A percentile compares a stretch with the other conserved stretches of the same genome.
Evolutionary conservation across 2,113 vertebrate genomes (phyloP).

Genomic region (Sus scrofa): DNA sequence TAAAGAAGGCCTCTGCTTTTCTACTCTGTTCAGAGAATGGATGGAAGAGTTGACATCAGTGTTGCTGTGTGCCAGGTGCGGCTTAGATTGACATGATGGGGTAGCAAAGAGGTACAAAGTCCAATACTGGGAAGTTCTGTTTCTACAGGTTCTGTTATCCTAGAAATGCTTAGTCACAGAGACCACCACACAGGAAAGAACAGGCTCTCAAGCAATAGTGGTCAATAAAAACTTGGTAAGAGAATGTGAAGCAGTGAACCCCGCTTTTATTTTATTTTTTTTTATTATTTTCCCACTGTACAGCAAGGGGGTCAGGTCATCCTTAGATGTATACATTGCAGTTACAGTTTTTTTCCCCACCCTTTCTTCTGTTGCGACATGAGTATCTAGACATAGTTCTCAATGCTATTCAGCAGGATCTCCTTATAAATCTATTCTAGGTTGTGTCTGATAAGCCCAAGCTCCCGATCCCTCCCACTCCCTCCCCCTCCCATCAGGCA

Average conservation of each 20-base stretch:
- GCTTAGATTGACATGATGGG: not conserved
- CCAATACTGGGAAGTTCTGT: not conserved
- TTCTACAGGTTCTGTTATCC: slow-evolving; percentile 1
- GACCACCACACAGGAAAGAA: not conserved
- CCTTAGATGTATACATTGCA: no score
- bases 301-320: no score
- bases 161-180: slow-evolving; percentile 53
- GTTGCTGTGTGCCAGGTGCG: not conserved
- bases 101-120: not conserved
- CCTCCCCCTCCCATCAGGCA: no score
- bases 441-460: no score
- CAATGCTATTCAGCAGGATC: no score
- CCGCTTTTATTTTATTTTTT: no score
- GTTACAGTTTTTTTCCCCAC: no score
- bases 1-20: not conserved
- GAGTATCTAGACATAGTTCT: no score
- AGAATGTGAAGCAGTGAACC: not conserved
- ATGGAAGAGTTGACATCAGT: not conserved
- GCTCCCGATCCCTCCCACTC: no score
- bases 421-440: no score
- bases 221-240: not conserved
- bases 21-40: not conserved
- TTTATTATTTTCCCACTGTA: no score
- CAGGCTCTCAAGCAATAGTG: not conserved
- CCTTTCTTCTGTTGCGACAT: no score